A percentile compares a stretch with the other conserved stretches of the same genome.
These are phyloP conservation scores for Drosophila aff. DNA, from an alignment of 1,140 invertebrate species.

Conservation along the genomic window DNA sequence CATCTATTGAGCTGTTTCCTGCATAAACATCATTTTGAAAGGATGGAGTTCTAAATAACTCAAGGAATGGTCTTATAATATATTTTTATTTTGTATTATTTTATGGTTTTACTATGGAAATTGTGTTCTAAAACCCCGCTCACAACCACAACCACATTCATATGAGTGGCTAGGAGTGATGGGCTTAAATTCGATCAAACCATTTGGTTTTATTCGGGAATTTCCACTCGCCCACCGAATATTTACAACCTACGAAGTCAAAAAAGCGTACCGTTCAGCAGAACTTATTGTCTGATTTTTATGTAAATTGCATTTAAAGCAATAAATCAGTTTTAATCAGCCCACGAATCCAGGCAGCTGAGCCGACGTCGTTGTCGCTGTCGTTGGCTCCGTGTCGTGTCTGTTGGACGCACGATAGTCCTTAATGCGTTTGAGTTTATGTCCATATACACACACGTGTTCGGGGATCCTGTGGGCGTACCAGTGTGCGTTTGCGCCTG, in stretches of 20 bases:
- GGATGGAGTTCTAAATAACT: no score
- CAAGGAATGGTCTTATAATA: neutral
- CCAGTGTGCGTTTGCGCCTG: constrained; percentile 16
- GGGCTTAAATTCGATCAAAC: neutral
- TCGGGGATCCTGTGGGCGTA: constrained; percentile 21
- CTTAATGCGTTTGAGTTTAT: constrained; percentile 29
- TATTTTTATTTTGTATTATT: neutral
- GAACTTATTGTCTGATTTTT: constrained; percentile 66
- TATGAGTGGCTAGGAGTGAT: neutral
- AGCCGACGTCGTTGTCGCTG: constrained; percentile 45
- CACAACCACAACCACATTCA: neutral
- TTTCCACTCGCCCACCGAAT: constrained; percentile 13
- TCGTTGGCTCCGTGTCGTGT: constrained; percentile 26
- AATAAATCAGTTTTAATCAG: constrained; percentile 84
- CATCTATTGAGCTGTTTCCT: neutral
- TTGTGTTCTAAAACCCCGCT: neutral
- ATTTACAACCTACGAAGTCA: constrained; percentile 15
- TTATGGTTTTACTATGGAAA: neutral
- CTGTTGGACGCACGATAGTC: constrained; percentile 35
- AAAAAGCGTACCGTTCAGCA: constrained; percentile 35
- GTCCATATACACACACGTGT: constrained; percentile 3
- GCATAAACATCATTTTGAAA: neutral
- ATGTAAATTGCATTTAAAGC: constrained; percentile 83
- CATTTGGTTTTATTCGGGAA: neutral
- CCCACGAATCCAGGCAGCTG: constrained; percentile 67